phyloP scores from a whole-genome alignment of 2,888 invertebrate genomes.

The Tortricodes alternella region DNA sequence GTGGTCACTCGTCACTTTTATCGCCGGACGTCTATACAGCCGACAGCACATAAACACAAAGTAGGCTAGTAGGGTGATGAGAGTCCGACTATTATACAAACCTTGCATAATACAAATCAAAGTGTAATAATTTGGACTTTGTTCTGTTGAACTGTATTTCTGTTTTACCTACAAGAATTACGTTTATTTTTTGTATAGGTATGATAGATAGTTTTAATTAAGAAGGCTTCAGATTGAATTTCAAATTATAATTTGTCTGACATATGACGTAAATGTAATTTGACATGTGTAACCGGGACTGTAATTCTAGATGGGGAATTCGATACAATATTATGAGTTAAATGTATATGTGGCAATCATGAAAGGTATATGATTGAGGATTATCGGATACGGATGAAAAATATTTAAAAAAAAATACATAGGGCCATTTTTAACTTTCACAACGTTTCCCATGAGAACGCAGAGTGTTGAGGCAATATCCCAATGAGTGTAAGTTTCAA shows the following conservation, averaged over 20 bases:
- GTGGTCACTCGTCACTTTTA: neutral
- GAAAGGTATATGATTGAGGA: no score
- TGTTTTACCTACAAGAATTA: neutral
- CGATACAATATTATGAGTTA: neutral
- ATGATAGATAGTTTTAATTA: neutral
- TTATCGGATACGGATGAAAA: no score
- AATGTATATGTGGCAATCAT: no score
- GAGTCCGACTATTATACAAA: conserved; percentile 14
- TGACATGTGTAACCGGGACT: neutral
- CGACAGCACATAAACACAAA: neutral
- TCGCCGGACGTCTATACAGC: neutral
- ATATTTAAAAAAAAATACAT: no score
- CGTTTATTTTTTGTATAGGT: neutral
- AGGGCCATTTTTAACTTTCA: no score
- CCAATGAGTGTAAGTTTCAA: no score
- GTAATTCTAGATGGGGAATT: conserved; percentile 21
- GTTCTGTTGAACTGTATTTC: neutral
- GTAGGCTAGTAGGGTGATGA: conserved; percentile 10
- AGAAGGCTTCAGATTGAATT: neutral
- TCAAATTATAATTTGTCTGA: neutral
- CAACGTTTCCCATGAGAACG: no score
- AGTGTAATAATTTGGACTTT: conserved; percentile 21
- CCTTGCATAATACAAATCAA: conserved; percentile 22
- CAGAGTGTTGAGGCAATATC: no score
- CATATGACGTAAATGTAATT: conserved; percentile 3